Conservation (phyloP, 2,797 vertebrate genomes). For the Ceryle rudis region DNA sequence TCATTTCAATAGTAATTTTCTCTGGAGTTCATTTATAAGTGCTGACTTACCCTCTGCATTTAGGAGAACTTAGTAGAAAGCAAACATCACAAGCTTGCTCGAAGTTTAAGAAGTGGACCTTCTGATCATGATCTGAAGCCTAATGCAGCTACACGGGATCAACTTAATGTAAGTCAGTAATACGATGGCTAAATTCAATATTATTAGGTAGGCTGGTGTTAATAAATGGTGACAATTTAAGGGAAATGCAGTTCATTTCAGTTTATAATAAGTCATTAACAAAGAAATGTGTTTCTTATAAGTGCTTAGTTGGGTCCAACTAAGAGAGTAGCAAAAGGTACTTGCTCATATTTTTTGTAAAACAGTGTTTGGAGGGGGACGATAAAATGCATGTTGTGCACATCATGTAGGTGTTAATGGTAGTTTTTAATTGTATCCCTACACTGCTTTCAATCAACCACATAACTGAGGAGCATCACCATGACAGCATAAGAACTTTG, state of each 20-base stretch:
- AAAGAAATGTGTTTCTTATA: background rate
- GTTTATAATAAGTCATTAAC: background rate
- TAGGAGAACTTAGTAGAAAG: slow-evolving; percentile 98
- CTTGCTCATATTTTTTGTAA: background rate
- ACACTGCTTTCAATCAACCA: fast-evolving
- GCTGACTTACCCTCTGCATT: slow-evolving; percentile 28
- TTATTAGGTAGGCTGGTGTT: background rate
- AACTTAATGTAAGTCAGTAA: slow-evolving; percentile 89
- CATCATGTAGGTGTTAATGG: background rate
- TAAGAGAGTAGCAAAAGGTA: background rate
- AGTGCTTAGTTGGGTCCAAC: background rate
- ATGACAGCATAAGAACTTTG: background rate
- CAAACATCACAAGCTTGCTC: slow-evolving; percentile 97
- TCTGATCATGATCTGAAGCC: slow-evolving; percentile 98
- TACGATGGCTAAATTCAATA: background rate
- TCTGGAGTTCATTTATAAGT: background rate
- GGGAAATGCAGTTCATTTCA: background rate
- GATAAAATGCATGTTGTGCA: background rate
- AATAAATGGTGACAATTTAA: background rate
- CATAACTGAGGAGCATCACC: background rate
- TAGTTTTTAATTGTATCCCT: background rate
- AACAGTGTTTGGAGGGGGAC: fast-evolving
- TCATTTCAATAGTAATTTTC: background rate
- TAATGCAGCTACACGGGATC: slow-evolving; percentile 94
- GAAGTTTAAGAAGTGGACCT: slow-evolving; percentile 95